Percentiles rank a stretch among this genome's conserved stretches.
These are phyloP conservation scores for Agriopis aurantiaria DNA, from an alignment of 2,888 invertebrate genomes.

Conservation along the genomic window DNA sequence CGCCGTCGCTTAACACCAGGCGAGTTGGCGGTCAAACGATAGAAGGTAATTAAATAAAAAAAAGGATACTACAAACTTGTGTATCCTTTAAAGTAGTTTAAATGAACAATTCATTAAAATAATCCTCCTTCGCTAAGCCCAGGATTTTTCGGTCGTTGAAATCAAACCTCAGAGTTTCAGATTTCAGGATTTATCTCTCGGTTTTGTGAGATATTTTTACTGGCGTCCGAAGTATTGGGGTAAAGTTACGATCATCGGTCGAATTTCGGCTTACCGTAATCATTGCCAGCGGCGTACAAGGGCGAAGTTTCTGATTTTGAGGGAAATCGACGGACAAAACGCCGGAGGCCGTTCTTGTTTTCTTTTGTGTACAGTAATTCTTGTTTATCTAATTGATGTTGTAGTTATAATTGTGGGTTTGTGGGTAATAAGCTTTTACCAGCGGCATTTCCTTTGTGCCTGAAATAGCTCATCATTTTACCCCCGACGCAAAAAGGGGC, in stretches of 20 bases:
- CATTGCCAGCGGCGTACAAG: slow-evolving; percentile 21
- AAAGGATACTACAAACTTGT: too few species aligned
- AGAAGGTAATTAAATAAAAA: too few species aligned
- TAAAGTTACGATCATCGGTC: slow-evolving; percentile 32
- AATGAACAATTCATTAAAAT: background rate
- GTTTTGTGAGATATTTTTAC: slow-evolving; percentile 28
- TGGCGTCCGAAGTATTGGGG: slow-evolving; percentile 29
- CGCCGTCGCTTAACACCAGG: too few species aligned
- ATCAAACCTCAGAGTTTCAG: slow-evolving; percentile 21
- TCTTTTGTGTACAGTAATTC: background rate
- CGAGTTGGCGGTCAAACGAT: too few species aligned
- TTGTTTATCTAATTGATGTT: slow-evolving; percentile 1
- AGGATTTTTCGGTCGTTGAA: slow-evolving; percentile 1
- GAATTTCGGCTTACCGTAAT: slow-evolving; percentile 30
- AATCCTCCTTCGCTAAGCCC: background rate
- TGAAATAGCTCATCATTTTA: too few species aligned
- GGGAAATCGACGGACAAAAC: slow-evolving; percentile 5
- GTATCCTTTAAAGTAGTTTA: too few species aligned
- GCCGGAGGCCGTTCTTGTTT: background rate
- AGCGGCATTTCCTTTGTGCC: too few species aligned
- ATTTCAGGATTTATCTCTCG: slow-evolving; percentile 28
- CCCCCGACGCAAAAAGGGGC: too few species aligned
- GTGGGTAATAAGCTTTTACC: background rate
- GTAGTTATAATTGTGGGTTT: background rate
- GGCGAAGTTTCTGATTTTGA: slow-evolving; percentile 15